These are phyloP conservation scores for Rhinichthys klamathensis DNA, from an alignment of 2,113 vertebrate species.

Conservation along the genomic window DNA sequence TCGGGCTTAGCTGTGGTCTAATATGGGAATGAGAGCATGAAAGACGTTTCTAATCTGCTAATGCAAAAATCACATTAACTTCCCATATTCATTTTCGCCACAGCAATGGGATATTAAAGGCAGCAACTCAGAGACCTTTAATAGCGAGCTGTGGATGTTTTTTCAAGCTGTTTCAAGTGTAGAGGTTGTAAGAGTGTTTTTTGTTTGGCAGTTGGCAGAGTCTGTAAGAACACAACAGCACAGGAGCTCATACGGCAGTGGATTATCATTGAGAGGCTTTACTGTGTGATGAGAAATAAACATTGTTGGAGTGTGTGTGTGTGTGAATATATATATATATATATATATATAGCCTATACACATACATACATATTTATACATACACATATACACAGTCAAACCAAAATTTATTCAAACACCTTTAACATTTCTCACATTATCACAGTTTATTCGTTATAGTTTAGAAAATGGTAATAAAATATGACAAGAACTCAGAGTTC, in stretches of 20 bases:
- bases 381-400: too few species aligned
- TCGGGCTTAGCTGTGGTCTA: slow-evolving; percentile 74
- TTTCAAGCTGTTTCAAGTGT: slow-evolving; percentile 9
- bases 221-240: slow-evolving; percentile 53
- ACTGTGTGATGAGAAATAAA: background rate
- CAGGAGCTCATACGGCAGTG: slow-evolving; percentile 42
- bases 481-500: too few species aligned
- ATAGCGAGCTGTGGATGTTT: slow-evolving; percentile 58
- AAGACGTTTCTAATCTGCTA: slow-evolving; percentile 81
- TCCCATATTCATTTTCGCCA: slow-evolving; percentile 71
- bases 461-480: too few species aligned
- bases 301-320: background rate
- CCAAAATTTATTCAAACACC: too few species aligned
- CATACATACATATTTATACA: too few species aligned
- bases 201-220: slow-evolving; percentile 22
- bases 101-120: slow-evolving; percentile 60
- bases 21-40: slow-evolving; percentile 78
- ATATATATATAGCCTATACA: too few species aligned
- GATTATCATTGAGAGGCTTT: slow-evolving; percentile 24
- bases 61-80: slow-evolving; percentile 79
- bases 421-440: too few species aligned
- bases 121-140: slow-evolving; percentile 67
- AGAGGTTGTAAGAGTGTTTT: background rate
- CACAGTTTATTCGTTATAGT: too few species aligned
- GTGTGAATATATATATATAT: too few species aligned